Percentiles rank a stretch among this genome's conserved stretches.
Evolutionary conservation across 2,888 invertebrate genomes (phyloP).

Genomic region (Pseudococcus viburni): DNA sequence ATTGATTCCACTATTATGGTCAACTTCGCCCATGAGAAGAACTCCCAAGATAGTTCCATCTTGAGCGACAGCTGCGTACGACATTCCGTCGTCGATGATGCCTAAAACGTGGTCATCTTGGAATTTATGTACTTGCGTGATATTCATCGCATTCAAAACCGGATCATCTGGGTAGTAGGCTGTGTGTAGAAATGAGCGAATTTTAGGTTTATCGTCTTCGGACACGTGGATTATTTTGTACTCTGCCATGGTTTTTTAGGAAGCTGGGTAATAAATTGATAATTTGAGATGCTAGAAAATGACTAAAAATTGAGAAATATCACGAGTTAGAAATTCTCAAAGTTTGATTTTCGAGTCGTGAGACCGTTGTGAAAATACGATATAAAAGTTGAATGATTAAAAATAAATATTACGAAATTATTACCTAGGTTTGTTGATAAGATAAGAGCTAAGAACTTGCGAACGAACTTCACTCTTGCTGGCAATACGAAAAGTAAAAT

Average conservation of each 20-base stretch:
- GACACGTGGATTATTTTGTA: not conserved
- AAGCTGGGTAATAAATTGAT: not conserved
- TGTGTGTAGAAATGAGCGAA: slow-evolving; percentile 5
- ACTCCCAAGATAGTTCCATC: slow-evolving; percentile 36
- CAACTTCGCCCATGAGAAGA: slow-evolving; percentile 41
- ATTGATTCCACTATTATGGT: not conserved
- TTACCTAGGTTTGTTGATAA: too few relatives aligned
- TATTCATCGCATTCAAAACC: slow-evolving; percentile 43
- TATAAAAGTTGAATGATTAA: too few relatives aligned
- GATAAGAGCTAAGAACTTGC: too few relatives aligned
- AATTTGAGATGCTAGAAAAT: too few relatives aligned
- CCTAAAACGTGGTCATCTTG: slow-evolving; percentile 30
- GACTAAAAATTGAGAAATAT: too few relatives aligned
- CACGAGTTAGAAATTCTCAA: too few relatives aligned
- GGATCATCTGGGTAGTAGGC: slow-evolving; percentile 58
- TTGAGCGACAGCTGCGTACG: not conserved
- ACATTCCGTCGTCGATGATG: slow-evolving; percentile 33
- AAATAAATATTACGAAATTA: too few relatives aligned
- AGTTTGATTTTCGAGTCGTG: too few relatives aligned
- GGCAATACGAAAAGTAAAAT: too few relatives aligned
- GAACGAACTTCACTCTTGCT: too few relatives aligned
- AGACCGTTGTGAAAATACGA: too few relatives aligned
- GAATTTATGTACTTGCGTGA: not conserved
- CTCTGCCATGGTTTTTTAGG: not conserved
- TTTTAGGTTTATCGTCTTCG: not conserved